Base-by-base conservation (phyloP, 2,888 invertebrate species). In the Plusia festucae region DNA sequence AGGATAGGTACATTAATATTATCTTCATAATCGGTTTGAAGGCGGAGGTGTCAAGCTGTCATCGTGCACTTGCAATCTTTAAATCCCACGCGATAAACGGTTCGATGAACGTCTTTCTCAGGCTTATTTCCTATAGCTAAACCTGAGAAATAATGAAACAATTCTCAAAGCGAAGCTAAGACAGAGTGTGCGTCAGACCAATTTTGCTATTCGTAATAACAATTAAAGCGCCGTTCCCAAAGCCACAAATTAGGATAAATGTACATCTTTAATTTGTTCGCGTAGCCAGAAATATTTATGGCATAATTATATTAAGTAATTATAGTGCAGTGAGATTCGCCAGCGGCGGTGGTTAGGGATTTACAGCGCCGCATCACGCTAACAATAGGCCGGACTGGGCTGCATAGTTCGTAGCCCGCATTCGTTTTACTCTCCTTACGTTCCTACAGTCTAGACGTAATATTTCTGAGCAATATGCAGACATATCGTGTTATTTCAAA, bases 391-490 rank as follows among this genome's bases (percentile, higher is more conserved):
- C 83, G 85, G 87, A 62, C 82, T 71, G 72, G 75, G 76, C 82
- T 82, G 85, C 87, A 85, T 83, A 84, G 86, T 86, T 85, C 79
- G 79, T 83, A 83, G 82, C 84, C 82, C 72, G 81, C 80, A 82
- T 82, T 91, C 85, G 86, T 93, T 93, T 94, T 94, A 88, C 89
- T 93, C 90, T 85, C 71, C 66, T 82, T 85, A 85, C 93, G 92
- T 93, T 93, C 93, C 85, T 89, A 74, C 74, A 78, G 93, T 95
- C 94, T 95, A 94, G 94, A 95, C 94, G 88, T 88, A 88, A 91
- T 93, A 93, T 91, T 90, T 93, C 91, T 87, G 87, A 88, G 79
- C 78, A 85, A 89, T 64, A 90, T 90, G 85, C 83, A 83, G 83
- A 85, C 85, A 80, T 85, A 84, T 85, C 79, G 83, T 85, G 85